A percentile compares a stretch with the other conserved stretches of the same genome.
Conservation (phyloP, 2,113 vertebrate genomes). For the Percopsis transmontana region DNA sequence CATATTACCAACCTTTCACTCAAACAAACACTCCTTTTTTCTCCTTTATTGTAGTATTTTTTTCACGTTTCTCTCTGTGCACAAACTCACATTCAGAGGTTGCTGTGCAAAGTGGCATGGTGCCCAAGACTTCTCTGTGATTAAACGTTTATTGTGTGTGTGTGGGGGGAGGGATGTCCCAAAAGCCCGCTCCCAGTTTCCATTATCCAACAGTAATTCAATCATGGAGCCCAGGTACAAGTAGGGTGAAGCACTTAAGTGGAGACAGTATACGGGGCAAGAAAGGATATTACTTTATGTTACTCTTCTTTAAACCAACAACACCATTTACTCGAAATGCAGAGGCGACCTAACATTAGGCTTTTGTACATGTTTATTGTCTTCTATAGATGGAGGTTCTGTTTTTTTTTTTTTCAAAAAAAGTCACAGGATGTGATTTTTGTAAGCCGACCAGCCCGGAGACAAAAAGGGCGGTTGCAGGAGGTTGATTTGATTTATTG, state of each 20-base stretch:
- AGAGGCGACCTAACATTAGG: neutral
- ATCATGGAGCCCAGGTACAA: slow-evolving; percentile 56
- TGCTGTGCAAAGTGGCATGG: slow-evolving; percentile 47
- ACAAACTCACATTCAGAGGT: slow-evolving; percentile 13
- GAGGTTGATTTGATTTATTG: slow-evolving; percentile 58
- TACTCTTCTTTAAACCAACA: slow-evolving; percentile 19
- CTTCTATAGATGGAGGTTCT: no score
- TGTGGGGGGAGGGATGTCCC: slow-evolving; percentile 72
- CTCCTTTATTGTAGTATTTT: no score
- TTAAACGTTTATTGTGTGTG: slow-evolving; percentile 74
- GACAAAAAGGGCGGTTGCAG: slow-evolving; percentile 8
- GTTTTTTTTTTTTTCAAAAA: neutral
- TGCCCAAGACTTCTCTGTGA: slow-evolving; percentile 64
- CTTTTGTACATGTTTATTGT: neutral
- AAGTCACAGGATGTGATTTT: slow-evolving; percentile 8
- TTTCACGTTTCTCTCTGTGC: slow-evolving; percentile 10
- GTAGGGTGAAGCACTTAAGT: slow-evolving; percentile 57
- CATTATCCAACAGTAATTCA: slow-evolving; percentile 69
- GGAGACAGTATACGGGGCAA: slow-evolving; percentile 29
- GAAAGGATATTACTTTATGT: slow-evolving; percentile 23
- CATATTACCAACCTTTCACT: neutral
- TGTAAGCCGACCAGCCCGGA: neutral
- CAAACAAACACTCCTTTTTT: neutral
- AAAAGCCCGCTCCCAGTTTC: slow-evolving; percentile 73
- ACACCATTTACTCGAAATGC: slow-evolving; percentile 6